These are phyloP conservation scores for Noctua pronuba DNA, from an alignment of 2,888 invertebrate genomes.

Conservation along the genomic window DNA sequence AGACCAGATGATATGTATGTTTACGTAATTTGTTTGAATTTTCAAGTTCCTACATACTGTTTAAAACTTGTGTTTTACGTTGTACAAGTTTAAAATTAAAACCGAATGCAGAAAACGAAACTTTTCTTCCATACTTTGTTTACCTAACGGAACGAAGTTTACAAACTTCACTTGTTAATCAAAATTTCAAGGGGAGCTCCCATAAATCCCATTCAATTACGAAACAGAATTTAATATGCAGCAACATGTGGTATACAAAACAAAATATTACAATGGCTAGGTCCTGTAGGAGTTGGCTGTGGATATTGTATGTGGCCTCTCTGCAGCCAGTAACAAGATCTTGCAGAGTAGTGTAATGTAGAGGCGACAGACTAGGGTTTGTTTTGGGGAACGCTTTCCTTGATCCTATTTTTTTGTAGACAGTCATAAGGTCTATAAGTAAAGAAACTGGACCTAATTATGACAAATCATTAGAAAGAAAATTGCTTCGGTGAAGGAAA, in stretches of 20 bases:
- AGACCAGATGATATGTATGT: background rate
- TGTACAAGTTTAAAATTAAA: background rate
- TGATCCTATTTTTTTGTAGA: background rate
- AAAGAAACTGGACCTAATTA: no score
- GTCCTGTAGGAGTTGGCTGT: constrained; percentile 42
- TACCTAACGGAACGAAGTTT: background rate
- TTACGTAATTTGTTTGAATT: background rate
- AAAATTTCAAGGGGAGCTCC: constrained; percentile 30
- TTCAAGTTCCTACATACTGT: background rate
- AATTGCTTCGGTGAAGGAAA: no score
- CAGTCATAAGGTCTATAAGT: no score
- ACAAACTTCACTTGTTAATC: background rate
- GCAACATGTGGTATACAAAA: constrained; percentile 53
- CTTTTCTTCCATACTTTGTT: background rate
- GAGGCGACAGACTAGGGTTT: constrained; percentile 1
- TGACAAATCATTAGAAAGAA: no score
- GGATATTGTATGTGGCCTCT: constrained; percentile 59
- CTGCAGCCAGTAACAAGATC: constrained; percentile 49
- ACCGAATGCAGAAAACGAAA: background rate
- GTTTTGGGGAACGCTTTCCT: background rate
- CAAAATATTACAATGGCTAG: constrained; percentile 60
- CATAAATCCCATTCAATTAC: constrained; percentile 44
- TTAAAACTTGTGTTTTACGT: background rate
- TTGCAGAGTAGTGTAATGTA: constrained; percentile 49
- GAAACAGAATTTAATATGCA: constrained; percentile 46